Evolutionary conservation across 2,113 vertebrate genomes (phyloP).

Genomic region (Triplophysa siluroides): DNA sequence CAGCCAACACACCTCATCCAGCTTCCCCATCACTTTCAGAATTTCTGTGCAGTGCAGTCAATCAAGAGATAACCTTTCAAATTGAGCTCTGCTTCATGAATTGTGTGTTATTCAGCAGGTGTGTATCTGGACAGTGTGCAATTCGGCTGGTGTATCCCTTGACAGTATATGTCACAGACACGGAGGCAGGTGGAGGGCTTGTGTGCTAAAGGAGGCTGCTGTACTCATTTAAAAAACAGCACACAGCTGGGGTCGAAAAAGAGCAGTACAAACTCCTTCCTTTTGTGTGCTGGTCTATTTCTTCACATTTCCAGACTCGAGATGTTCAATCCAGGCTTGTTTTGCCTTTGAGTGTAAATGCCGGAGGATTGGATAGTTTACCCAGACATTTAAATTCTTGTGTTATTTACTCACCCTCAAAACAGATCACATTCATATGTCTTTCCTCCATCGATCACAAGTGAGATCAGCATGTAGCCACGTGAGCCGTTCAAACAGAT

Average conservation of each 20-base stretch:
- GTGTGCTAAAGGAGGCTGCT: not conserved
- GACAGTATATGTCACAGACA: not conserved
- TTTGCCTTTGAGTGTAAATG: slow-evolving; percentile 2
- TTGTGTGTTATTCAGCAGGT: no score
- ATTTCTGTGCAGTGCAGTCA: not conserved
- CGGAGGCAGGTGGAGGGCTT: not conserved
- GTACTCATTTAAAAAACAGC: slow-evolving; percentile 39
- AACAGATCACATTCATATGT: no score
- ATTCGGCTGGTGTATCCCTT: not conserved
- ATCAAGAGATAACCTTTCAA: not conserved
- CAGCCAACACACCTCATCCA: slow-evolving; percentile 26
- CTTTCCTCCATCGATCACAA: no score
- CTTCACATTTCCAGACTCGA: slow-evolving; percentile 62
- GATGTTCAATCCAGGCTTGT: slow-evolving; percentile 34
- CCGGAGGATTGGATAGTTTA: not conserved
- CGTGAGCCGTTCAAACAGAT: not conserved
- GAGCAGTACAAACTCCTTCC: slow-evolving; percentile 71
- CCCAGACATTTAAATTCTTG: not conserved
- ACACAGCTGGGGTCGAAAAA: slow-evolving; percentile 36
- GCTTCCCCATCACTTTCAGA: slow-evolving; percentile 15
- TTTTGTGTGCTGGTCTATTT: slow-evolving; percentile 61
- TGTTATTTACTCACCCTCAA: not conserved
- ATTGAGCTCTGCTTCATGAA: not conserved
- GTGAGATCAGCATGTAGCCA: not conserved
- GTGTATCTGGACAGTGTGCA: no score